Evolutionary conservation across 1,140 invertebrate genomes (phyloP).

Genomic region (Pseudachorutes palmiensis): DNA sequence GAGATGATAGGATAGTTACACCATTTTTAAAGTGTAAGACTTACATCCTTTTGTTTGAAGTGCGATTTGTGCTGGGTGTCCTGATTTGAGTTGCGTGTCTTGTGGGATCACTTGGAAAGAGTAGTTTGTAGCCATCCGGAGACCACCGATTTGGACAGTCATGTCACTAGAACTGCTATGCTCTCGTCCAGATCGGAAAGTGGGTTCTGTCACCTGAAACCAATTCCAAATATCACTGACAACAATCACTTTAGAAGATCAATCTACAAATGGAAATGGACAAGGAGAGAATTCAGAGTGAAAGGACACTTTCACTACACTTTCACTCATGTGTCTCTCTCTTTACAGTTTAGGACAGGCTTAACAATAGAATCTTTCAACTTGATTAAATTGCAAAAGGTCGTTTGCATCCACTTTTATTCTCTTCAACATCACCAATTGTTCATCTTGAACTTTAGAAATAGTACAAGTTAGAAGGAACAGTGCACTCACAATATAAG

Average conservation of each 20-base stretch:
- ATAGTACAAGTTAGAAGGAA: too few species aligned
- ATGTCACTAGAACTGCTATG: constrained; percentile 19
- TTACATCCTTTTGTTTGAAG: constrained; percentile 70
- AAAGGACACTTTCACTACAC: neutral
- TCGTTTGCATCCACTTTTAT: too few species aligned
- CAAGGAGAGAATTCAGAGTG: neutral
- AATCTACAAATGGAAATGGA: neutral
- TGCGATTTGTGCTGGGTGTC: constrained; percentile 17
- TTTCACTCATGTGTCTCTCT: neutral
- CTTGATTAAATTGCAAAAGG: too few species aligned
- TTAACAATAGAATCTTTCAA: too few species aligned
- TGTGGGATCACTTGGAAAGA: constrained; percentile 59
- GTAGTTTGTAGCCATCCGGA: constrained; percentile 64
- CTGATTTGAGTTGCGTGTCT: constrained; percentile 28
- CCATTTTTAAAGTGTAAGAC: too few species aligned
- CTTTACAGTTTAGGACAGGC: too few species aligned
- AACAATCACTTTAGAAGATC: neutral
- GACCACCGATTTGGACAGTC: constrained; percentile 36
- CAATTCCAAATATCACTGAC: neutral
- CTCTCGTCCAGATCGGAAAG: neutral
- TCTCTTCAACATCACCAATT: too few species aligned
- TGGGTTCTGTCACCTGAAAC: neutral
- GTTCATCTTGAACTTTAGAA: too few species aligned
- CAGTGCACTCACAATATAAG: neutral
- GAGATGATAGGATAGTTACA: too few species aligned